Base-by-base conservation (phyloP, 2,797 vertebrate species). In the Australoheros facetus region DNA sequence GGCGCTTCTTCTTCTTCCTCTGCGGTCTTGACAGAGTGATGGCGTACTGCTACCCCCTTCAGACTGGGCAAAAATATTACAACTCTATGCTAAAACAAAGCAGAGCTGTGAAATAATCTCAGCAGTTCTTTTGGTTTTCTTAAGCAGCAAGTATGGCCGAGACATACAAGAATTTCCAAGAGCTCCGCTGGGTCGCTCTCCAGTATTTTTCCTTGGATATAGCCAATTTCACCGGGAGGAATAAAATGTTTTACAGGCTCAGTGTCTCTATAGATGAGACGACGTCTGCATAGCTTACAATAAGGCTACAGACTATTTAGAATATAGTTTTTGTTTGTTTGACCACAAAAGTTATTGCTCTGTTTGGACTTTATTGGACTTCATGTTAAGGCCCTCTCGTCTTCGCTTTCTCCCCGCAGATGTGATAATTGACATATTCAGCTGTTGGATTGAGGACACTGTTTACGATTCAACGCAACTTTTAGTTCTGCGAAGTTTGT, bases 321-420 rank as follows among this genome's bases (percentile, higher is more conserved):
- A 5, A 48, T 69, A 51, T n/a, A 51, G 23, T 0, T 1, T 12
- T 30, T 59, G 11, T 19, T 1, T 51, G 26, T 69, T 54, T 0
- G 10, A 48, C 23, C 7, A 0, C 42, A 69, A 17, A n/a, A 19
- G 26, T 51, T 69, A 69, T 51, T 69, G 45, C 26, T 69, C 23
- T 30, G 42, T 16, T 51, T 51, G 64, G 42, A 30, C 17, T 51
- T 51, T n/a, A 51, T 23, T 23, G 23, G 23, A 23, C 23, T 56
- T 14, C 13, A 56, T 26, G 21, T 26, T 56, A 26, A 56, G 13
- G 23, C 23, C 55, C 16, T 56, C 34, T 28, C 48, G 6, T 26
- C 8, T 1, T 39, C 75, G 69, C 87, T 83, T 45, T 34, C 87
- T 62, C 54, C 2, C 34, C 79, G 14, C 11, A 53, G 7, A 70